Evolutionary conservation across 2,113 vertebrate genomes (phyloP).

Genomic region (Larimichthys crocea): DNA sequence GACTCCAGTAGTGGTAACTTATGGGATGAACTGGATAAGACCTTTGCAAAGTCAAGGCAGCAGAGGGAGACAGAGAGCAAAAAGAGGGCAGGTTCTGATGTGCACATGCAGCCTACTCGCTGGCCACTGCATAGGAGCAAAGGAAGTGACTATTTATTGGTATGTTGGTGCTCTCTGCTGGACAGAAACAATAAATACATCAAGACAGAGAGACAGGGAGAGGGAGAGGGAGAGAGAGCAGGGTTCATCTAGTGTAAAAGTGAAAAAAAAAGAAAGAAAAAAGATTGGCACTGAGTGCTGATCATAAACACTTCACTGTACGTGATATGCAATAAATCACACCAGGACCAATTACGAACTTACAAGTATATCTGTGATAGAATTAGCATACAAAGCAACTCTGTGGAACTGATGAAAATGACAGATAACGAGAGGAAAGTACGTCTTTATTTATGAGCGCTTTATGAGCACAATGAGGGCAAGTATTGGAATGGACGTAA

Average conservation of each 20-base stretch:
- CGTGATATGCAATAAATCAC: conserved; percentile 14
- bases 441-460: no score
- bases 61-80: conserved; percentile 53
- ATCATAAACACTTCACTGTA: conserved; percentile 3
- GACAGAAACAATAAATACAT: conserved; percentile 40
- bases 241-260: background rate
- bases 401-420: background rate
- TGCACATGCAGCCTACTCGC: background rate
- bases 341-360: background rate
- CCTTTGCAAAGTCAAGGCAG: conserved; percentile 2
- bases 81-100: background rate
- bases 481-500: background rate
- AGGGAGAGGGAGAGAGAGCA: no score
- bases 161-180: conserved; percentile 68
- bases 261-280: conserved; percentile 4
- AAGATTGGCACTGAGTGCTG: background rate
- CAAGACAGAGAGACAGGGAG: background rate
- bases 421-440: background rate
- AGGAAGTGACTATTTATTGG: conserved; percentile 11
- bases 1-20: background rate
- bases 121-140: background rate
- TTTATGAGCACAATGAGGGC: no score
- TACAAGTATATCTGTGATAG: background rate
- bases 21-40: background rate
- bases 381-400: conserved; percentile 12